phyloP scores from a whole-genome alignment of 2,797 vertebrate species.

The Amblyopsis hoosieri region DNA sequence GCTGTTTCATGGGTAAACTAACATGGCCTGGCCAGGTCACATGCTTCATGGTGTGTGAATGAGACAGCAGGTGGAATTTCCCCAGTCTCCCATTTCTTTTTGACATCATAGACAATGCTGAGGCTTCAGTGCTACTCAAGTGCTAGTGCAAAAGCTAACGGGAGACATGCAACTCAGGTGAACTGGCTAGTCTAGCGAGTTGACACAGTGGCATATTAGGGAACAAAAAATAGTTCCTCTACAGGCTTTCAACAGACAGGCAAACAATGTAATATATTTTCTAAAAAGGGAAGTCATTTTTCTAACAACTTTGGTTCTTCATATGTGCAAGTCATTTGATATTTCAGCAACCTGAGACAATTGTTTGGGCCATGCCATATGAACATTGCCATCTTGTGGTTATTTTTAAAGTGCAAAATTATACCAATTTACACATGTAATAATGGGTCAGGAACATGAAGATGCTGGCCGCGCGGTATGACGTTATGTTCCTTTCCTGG shows the following conservation, averaged over 20 bases:
- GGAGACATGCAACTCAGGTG: slow-evolving; percentile 64
- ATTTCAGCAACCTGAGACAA: slow-evolving; percentile 46
- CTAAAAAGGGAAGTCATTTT: slow-evolving; percentile 58
- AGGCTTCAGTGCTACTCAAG: slow-evolving; percentile 27
- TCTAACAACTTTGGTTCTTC: slow-evolving; percentile 52
- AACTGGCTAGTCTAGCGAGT: slow-evolving; percentile 23
- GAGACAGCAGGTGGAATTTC: slow-evolving; percentile 78
- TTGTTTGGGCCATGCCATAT: slow-evolving; percentile 59
- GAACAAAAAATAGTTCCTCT: slow-evolving; percentile 66
- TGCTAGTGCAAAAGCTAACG: slow-evolving; percentile 44
- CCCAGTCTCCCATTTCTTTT: slow-evolving; percentile 61
- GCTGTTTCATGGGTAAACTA: slow-evolving; percentile 34
- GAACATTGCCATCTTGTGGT: slow-evolving; percentile 83
- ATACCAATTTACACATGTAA: slow-evolving; percentile 37
- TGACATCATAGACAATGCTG: slow-evolving; percentile 60
- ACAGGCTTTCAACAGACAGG: slow-evolving; percentile 32
- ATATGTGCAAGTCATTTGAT: slow-evolving; percentile 53
- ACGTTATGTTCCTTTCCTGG: slow-evolving; percentile 1
- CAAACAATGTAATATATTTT: slow-evolving; percentile 11
- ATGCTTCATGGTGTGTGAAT: slow-evolving; percentile 50
- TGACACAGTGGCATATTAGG: slow-evolving; percentile 42
- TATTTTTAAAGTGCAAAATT: slow-evolving; percentile 42
- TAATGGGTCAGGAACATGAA: slow-evolving; percentile 10
- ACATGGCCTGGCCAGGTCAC: slow-evolving; percentile 54
- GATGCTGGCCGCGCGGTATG: not conserved